These are phyloP conservation scores for Engystomops pustulosus DNA, from an alignment of 2,113 vertebrate species.

Conservation along the genomic window DNA sequence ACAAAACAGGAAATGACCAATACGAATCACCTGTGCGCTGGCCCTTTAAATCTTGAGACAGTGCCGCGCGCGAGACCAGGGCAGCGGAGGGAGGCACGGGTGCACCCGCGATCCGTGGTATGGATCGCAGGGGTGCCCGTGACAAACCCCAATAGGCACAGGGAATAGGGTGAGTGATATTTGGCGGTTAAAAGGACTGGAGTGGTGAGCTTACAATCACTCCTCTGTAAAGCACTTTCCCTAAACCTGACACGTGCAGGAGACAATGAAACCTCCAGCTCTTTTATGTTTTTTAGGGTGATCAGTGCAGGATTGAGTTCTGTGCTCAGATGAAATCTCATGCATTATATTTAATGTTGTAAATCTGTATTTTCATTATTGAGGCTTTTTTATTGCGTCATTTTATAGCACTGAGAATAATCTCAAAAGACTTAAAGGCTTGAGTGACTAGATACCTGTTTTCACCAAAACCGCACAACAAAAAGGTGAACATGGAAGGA, in stretches of 20 bases:
- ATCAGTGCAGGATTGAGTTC: slow-evolving; percentile 8
- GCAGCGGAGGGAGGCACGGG: too few relatives aligned
- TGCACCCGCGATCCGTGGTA: too few relatives aligned
- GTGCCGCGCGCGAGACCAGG: too few relatives aligned
- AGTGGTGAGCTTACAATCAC: not conserved
- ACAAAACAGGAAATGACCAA: too few relatives aligned
- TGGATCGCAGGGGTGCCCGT: too few relatives aligned
- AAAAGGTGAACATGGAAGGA: not conserved
- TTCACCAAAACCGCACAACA: not conserved
- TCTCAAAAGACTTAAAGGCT: slow-evolving; percentile 14
- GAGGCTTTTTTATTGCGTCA: not conserved
- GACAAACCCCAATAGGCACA: too few relatives aligned
- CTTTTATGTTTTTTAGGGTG: not conserved
- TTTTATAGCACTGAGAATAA: not conserved
- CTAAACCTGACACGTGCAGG: not conserved
- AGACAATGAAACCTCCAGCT: not conserved
- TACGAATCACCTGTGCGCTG: too few relatives aligned
- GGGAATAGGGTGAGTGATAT: too few relatives aligned
- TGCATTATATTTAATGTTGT: not conserved
- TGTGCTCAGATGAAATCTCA: not conserved
- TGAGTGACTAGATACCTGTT: not conserved
- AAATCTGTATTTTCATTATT: not conserved
- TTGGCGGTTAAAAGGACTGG: not conserved
- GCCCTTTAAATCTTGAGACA: too few relatives aligned
- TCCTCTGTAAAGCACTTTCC: not conserved